Base-by-base conservation (phyloP, 2,113 vertebrate species). In the Terrapene triunguis region DNA sequence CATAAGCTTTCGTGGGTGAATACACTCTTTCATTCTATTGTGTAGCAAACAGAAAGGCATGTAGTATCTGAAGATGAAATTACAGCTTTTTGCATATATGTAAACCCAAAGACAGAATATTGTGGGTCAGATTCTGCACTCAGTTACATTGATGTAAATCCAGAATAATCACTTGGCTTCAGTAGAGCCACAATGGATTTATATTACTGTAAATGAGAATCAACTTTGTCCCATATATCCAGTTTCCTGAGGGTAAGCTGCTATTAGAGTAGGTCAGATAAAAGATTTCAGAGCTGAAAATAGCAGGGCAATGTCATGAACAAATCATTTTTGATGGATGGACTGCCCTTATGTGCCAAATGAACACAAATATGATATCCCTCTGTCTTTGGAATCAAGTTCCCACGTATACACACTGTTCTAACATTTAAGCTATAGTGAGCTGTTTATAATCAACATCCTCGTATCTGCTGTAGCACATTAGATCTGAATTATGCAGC, bases 241-340 rank as follows among this genome's bases (percentile, higher is more conserved):
- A 74, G 42, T 76, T 82, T 89, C n/a, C 84, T 86, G n/a, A 82
- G 42, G 16, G 89, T 48, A 92, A 86, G 12, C 55, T 84, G 38
- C 78, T 89, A 83, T 47, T 82, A 55, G 50, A 86, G 32, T 44
- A 91, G 13, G 48, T 29, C 48, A 59, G 6, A 51, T 38, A 51
- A 85, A 90, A 94, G 9, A 51, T 88, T 91, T 79, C 57, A 25
- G 6, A 55, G 48, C 13, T 80, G 42, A 96, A 92, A 95, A 72
- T 47, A 84, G 3, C 35, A 24, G 0, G 32, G 21, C 62, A 91
- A 51, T 47, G 14, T 92, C 80, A 88, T 6, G 57, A 91, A 83
- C n/a, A 62, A 93, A 91, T 6, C 4, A 59, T 78, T 85, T 65
- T 51, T 72, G 80, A 96, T 50, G 14, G 54, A 90, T 89, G 50